phyloP scores from a whole-genome alignment of 2,113 vertebrate species.

The Nematolebias whitei region DNA sequence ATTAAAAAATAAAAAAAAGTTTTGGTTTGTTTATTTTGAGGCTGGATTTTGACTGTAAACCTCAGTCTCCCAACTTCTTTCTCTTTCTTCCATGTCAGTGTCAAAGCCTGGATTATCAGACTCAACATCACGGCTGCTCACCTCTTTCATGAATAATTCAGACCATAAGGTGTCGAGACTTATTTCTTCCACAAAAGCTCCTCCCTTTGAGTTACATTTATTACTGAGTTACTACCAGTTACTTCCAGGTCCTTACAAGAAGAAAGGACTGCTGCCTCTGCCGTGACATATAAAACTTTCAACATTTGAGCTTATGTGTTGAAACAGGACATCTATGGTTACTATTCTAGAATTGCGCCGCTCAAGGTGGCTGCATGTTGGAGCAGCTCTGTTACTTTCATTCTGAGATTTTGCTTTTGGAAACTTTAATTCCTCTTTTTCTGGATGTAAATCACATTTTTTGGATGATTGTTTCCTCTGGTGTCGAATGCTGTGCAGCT shows the following conservation, averaged over 20 bases:
- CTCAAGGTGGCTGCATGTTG: no score
- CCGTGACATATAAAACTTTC: slow-evolving; percentile 31
- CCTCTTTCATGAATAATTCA: slow-evolving; percentile 57
- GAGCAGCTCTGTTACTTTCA: no score
- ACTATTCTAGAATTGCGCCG: no score
- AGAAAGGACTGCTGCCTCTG: no score
- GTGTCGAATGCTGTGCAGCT: no score
- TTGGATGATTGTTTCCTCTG: no score
- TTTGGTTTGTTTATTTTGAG: not conserved
- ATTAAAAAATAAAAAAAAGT: not conserved
- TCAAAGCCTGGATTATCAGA: slow-evolving; percentile 1
- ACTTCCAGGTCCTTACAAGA: no score
- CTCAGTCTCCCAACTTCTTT: not conserved
- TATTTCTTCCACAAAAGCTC: slow-evolving; percentile 40
- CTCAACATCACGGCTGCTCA: slow-evolving; percentile 7
- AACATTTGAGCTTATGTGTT: slow-evolving; percentile 39
- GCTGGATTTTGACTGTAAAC: not conserved
- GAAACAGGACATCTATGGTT: slow-evolving; percentile 57
- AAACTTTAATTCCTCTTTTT: no score
- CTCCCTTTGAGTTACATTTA: slow-evolving; percentile 25
- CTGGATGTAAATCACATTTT: no score
- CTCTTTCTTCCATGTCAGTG: not conserved
- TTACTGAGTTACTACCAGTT: no score
- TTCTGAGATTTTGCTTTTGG: no score
- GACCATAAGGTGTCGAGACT: slow-evolving; percentile 31